These are phyloP conservation scores for Progne subis DNA, from an alignment of 2,113 vertebrate genomes.

Conservation along the genomic window DNA sequence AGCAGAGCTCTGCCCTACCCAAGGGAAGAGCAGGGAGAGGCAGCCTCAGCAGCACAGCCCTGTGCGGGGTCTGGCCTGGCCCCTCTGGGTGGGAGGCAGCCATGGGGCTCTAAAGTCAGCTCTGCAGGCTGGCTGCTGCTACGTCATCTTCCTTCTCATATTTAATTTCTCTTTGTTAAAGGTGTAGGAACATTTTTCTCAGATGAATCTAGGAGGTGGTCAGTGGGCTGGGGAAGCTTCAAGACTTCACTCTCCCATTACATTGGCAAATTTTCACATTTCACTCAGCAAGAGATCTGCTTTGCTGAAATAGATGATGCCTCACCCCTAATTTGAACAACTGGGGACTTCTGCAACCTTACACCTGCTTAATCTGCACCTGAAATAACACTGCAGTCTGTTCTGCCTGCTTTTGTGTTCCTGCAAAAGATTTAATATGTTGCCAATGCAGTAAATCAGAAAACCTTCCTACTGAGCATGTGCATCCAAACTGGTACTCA, in stretches of 20 bases:
- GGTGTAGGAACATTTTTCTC: background rate
- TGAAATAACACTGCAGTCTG: background rate
- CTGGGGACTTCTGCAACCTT: background rate
- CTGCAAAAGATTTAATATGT: background rate
- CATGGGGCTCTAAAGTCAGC: rapidly evolving
- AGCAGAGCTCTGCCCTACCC: background rate
- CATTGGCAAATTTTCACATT: background rate
- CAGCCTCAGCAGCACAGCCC: background rate
- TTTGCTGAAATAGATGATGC: background rate
- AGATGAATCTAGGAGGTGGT: background rate
- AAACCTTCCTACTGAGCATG: background rate
- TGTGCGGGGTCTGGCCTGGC: rapidly evolving
- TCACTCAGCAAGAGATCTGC: background rate
- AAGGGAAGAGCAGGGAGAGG: background rate
- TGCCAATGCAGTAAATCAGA: background rate
- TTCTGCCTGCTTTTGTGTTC: background rate
- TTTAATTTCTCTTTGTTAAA: background rate
- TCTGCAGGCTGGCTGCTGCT: background rate
- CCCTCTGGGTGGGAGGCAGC: background rate
- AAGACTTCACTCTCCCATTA: background rate
- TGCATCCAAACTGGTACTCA: background rate
- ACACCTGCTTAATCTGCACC: background rate
- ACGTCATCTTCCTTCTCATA: background rate
- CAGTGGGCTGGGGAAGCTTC: background rate
- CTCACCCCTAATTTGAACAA: background rate